A percentile compares a stretch with the other conserved stretches of the same genome.
Conservation (phyloP, 2,113 vertebrate genomes). For the Neolamprologus kungweensis region DNA sequence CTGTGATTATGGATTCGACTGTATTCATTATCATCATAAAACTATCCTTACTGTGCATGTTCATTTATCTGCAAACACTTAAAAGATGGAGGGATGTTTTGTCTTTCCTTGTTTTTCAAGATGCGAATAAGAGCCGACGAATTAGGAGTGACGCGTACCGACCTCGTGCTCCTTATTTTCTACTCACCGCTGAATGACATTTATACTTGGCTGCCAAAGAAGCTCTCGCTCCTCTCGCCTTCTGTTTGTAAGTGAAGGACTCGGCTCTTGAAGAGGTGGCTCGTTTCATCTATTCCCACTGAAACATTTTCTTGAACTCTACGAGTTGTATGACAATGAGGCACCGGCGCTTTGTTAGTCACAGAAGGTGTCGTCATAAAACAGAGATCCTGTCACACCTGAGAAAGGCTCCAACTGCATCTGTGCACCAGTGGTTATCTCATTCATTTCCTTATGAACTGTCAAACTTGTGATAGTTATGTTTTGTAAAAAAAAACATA, state of each 20-base stretch:
- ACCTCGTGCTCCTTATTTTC: neutral
- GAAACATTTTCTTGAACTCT: neutral
- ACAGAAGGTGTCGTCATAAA: neutral
- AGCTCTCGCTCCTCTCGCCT: neutral
- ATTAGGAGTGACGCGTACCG: neutral
- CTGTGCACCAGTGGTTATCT: neutral
- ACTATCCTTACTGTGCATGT: neutral
- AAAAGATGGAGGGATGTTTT: neutral
- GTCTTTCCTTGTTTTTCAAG: neutral
- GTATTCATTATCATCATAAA: neutral
- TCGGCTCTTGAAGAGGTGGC: neutral
- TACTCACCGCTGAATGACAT: neutral
- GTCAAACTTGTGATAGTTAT: neutral
- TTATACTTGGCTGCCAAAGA: neutral
- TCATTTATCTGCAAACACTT: neutral
- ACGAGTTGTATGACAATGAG: neutral
- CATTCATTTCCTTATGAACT: neutral
- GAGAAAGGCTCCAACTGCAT: neutral
- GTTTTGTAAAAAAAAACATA: neutral
- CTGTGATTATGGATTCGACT: neutral
- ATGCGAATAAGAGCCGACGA: rapidly evolving
- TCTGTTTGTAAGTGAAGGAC: neutral
- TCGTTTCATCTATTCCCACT: neutral
- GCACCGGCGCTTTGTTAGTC: neutral
- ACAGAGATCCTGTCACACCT: neutral